Base-by-base conservation (phyloP, 1,140 invertebrate species). In the Rhynchophorus ferrugineus region DNA sequence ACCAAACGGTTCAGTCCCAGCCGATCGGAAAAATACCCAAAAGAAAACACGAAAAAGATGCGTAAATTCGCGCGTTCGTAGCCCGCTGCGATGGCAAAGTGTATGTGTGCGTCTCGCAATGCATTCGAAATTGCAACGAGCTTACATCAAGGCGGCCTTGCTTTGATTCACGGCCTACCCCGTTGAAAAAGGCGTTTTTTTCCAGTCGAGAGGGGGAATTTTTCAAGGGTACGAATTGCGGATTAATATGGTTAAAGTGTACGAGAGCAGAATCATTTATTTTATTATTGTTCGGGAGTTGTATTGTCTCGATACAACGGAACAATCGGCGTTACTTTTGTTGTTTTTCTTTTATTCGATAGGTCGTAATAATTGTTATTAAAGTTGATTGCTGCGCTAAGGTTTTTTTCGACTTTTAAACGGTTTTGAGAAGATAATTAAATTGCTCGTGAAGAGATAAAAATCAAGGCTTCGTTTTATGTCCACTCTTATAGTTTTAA, bases 31-130 rank as follows among this genome's bases (percentile, higher is more conserved):
- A 49, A 49, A n/a, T 24, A 50, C 3, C 8, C 37, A 37, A 16
- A 45, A 52, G 44, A 52, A 18, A 39, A 36, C 13, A 6, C 18
- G 36, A 42, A 48, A 54, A 48, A 54, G 45, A 54, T 54, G 45
- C 45, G 45, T 54, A 49, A 48, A 44, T 24, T 43, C 45, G 45
- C 51, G 51, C 39, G 17, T 21, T 9, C 44, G 43, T 35, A 48
- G 44, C 52, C 50, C 44, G 19, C 29, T 29, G 29, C 46, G 52
- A 54, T 54, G 52, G 52, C 33, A 54, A 54, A 54, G 29, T 54
- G 52, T 45, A 54, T 53, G 39, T 49, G 52, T 54, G 52, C 52
- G 52, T 54, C 50, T 53, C 50, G 50, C 50, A 53, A 37, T 54
- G 52, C 52, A 54, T 54, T 54, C 45, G 50, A 53, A 54, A 38